These are phyloP conservation scores for Sminthurinus signatus DNA, from an alignment of 1,140 invertebrate genomes.

Conservation along the genomic window DNA sequence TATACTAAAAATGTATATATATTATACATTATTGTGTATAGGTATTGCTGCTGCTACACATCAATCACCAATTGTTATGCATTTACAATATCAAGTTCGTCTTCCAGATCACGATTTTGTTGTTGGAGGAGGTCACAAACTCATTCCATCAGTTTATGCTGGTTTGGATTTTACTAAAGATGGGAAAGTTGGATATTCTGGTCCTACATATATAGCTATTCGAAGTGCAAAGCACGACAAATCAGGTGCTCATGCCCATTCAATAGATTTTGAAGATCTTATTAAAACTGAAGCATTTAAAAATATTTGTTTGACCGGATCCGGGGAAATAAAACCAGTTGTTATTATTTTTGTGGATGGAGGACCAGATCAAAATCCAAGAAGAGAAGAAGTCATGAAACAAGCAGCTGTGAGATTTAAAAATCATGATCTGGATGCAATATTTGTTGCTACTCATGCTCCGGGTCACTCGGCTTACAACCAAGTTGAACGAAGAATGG, in stretches of 20 bases:
- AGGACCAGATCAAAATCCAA: conserved; percentile 48
- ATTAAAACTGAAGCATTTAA: conserved; percentile 39
- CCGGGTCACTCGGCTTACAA: conserved; percentile 46
- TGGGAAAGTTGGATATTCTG: conserved; percentile 44
- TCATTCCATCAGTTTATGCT: conserved; percentile 43
- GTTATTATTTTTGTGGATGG: conserved; percentile 46
- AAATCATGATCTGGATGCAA: conserved; percentile 45
- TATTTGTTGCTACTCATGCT: conserved; percentile 48
- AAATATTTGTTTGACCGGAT: conserved; percentile 38
- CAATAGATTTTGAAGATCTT: conserved; percentile 44
- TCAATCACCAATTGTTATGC: not conserved
- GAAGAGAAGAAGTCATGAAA: conserved; percentile 24
- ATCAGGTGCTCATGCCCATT: conserved; percentile 44
- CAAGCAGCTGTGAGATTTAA: conserved; percentile 27
- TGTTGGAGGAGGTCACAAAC: not conserved
- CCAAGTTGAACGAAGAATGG: conserved; percentile 45
- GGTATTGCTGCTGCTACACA: not conserved
- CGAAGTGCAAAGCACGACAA: conserved; percentile 43
- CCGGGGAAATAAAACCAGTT: conserved; percentile 45
- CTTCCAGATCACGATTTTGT: not conserved
- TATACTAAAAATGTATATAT: no score
- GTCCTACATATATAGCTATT: conserved; percentile 48
- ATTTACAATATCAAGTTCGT: not conserved
- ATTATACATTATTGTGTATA: not conserved
- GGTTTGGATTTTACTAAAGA: conserved; percentile 41